These are phyloP conservation scores for Panurus biarmicus DNA, from an alignment of 2,113 vertebrate genomes.

Conservation along the genomic window DNA sequence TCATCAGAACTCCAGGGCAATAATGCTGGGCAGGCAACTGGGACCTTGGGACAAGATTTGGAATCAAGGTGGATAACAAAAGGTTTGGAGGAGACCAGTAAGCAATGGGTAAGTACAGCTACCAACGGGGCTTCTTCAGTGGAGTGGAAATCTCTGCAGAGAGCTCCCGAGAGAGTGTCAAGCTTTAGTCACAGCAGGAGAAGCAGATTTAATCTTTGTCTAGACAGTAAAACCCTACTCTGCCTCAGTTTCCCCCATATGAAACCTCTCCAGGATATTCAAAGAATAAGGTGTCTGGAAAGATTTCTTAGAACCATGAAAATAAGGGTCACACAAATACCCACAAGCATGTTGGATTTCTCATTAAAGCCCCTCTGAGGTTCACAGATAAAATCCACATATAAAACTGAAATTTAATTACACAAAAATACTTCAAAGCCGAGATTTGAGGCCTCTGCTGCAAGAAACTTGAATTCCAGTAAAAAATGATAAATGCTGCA, in stretches of 20 bases:
- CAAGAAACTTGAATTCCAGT: neutral
- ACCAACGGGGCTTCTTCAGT: neutral
- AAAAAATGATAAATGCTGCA: slow-evolving; percentile 1
- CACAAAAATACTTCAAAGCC: neutral
- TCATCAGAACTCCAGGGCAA: neutral
- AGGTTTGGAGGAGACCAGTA: neutral
- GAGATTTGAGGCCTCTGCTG: neutral
- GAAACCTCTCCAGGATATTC: neutral
- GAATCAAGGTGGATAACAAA: neutral
- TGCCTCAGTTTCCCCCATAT: neutral
- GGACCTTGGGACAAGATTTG: neutral
- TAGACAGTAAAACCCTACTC: neutral
- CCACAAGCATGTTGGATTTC: neutral
- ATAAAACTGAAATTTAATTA: slow-evolving; percentile 33
- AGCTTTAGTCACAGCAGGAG: neutral
- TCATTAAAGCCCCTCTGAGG: neutral
- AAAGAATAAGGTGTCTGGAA: neutral
- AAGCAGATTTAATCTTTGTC: neutral
- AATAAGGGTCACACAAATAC: neutral
- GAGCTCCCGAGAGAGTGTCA: neutral
- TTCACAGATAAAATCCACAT: neutral
- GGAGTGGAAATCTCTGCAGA: neutral
- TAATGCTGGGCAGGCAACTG: neutral
- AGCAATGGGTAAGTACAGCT: neutral
- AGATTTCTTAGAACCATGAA: neutral